Base-by-base conservation (phyloP, 2,113 vertebrate species). In the Onychostoma macrolepis region DNA sequence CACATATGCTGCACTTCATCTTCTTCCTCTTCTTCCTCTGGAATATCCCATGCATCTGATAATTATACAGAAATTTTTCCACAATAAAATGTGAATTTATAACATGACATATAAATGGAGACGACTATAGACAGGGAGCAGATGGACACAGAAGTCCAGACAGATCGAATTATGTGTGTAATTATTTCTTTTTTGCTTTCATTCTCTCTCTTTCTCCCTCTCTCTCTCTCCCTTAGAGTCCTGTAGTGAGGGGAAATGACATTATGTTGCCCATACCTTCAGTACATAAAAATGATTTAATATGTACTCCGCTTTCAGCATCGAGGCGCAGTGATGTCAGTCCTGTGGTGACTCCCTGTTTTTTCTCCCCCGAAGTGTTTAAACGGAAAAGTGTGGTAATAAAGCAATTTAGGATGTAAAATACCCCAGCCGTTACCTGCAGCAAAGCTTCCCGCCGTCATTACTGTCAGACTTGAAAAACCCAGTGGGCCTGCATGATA, bases 221-320 rank as follows among this genome's bases (percentile, higher is more conserved):
- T 74, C 63, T 67, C 56, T 85, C 50, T 74, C 28, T 43, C 77
- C 71, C 45, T 26, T 41, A 80, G 81, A 76, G 58, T 87, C 77
- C 41, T 83, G 75, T 56, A 80, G 74, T 72, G 36, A 36, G 85
- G 74, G 87, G 67, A 86, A 86, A 89, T 80, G 84, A 90, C 93
- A 92, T 94, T 94, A 92, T 92, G 90, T 91, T 88, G 90, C 89
- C 91, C 93, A 90, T 94, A 95, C 93, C 92, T 93, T 94, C 92
- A 91, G 90, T 91, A 90, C 92, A 93, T 95, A 94, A 95, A 95
- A 94, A 94, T 95, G 94, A 95, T 95, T 95, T 95, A 94, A 93
- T 92, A 91, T 90, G 91, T 94, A 90, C 93, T 94, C 91, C 85
- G 92, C 92, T 92, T 91, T 91, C 92, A 86, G 91, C 93, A 91